Evolutionary conservation across 2,888 invertebrate species (phyloP).

Genomic region (Idaea biselata): DNA sequence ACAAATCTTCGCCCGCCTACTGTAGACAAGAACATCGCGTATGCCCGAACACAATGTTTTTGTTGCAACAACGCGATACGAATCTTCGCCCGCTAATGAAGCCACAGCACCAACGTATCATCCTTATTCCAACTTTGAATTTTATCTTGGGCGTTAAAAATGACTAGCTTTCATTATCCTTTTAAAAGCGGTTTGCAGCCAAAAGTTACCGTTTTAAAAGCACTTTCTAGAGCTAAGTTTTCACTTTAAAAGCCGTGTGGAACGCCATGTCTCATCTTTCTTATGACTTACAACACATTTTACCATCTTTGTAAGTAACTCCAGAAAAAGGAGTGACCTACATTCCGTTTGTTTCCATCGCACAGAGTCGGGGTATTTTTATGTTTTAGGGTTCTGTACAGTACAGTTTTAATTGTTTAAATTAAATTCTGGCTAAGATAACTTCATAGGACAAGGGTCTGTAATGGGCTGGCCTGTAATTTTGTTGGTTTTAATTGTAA

Average conservation of each 20-base stretch:
- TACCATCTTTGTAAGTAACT: slow-evolving; percentile 61
- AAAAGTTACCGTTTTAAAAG: not conserved
- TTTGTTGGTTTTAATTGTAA: not conserved
- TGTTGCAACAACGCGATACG: no score
- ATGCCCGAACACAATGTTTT: no score
- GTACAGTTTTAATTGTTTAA: slow-evolving; percentile 1
- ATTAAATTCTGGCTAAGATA: not conserved
- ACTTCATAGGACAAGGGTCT: not conserved
- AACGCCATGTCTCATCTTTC: slow-evolving; percentile 15
- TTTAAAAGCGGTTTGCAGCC: not conserved
- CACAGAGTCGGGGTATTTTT: slow-evolving; percentile 2
- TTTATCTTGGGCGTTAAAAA: not conserved
- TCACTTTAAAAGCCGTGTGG: not conserved
- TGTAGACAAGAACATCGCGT: no score
- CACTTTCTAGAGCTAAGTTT: not conserved
- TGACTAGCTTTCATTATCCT: not conserved
- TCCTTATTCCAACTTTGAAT: no score
- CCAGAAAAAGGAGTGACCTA: slow-evolving; percentile 61
- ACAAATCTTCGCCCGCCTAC: no score
- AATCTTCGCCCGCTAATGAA: no score
- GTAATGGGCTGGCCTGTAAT: not conserved
- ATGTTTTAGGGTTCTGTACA: not conserved
- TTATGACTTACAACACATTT: slow-evolving; percentile 36
- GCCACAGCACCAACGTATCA: no score
- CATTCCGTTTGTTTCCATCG: slow-evolving; percentile 36